phyloP scores from a whole-genome alignment of 2,113 vertebrate genomes.

The Dasypus novemcinctus region DNA sequence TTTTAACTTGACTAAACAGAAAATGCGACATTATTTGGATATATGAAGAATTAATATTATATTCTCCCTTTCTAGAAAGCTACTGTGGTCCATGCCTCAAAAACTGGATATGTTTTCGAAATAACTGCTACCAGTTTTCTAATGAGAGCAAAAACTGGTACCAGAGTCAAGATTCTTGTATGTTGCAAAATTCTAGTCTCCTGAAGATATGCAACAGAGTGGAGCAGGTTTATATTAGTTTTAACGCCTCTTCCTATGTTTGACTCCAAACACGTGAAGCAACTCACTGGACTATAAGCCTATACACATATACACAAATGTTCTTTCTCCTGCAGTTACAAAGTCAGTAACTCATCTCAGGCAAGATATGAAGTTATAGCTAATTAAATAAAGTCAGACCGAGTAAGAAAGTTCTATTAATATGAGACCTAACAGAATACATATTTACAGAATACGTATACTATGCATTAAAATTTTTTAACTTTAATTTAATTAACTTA shows the following conservation, averaged over 20 bases:
- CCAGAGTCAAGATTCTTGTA: constrained; percentile 66
- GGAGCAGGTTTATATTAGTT: constrained; percentile 64
- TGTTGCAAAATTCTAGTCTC: constrained; percentile 70
- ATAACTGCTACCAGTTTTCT: constrained; percentile 71
- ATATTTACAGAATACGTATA: not conserved
- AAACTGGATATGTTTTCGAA: constrained; percentile 68
- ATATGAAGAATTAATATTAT: not conserved
- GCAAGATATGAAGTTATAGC: not conserved
- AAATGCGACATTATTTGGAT: not conserved
- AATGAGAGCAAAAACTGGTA: constrained; percentile 68
- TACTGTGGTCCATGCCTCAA: constrained; percentile 67
- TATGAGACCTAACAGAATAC: too few species aligned
- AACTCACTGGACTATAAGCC: too few species aligned
- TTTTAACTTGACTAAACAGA: constrained; percentile 14
- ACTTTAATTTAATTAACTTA: too few species aligned
- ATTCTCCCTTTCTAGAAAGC: constrained; percentile 52
- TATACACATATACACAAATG: too few species aligned
- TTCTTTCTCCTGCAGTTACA: not conserved
- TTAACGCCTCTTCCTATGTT: not conserved
- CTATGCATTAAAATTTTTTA: not conserved
- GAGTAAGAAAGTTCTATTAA: not conserved
- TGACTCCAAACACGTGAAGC: not conserved
- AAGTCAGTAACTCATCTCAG: not conserved
- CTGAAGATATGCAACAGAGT: constrained; percentile 67
- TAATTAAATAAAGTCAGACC: not conserved